Base-by-base conservation (phyloP, 2,888 invertebrate genomes). In the Harmothoe impar region DNA sequence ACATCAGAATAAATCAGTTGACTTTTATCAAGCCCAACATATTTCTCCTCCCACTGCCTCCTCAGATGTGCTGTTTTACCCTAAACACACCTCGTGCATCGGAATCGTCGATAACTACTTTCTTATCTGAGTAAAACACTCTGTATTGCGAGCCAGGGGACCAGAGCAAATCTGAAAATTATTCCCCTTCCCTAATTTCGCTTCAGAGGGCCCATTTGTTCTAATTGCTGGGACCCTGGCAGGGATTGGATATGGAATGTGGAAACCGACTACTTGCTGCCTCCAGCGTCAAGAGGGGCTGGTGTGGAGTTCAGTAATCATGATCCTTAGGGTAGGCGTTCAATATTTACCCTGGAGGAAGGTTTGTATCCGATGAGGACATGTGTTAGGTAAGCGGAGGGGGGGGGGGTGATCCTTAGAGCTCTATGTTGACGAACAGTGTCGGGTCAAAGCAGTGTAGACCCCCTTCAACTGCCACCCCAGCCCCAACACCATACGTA, bases 11-110 rank as follows among this genome's bases (percentile, higher is more conserved):
- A 62, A 62, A 62, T 62, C 62, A 62, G 5, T n/a, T n/a, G 10
- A 62, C 5, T 62, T 62, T n/a, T 62, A n/a, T 62, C 23, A n/a
- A 62, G 23, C 20, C 23, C 15, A 62, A n/a, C 62, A 20, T 62
- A 62, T 62, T 62, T 62, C 62, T 62, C 62, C 62, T n/a, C 23
- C n/a, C 62, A 15, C 62, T n/a, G 20, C 62, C 62, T 62, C 62
- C n/a, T 62, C n/a, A n/a, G 62, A n/a, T n/a, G 62, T 43, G 62
- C 15, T 62, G n/a, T 62, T 62, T 62, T 62, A n/a, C 23, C n/a
- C 62, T 62, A 62, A 62, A 62, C 20, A 62, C 62, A 62, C 62
- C 10, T 1, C 62, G 15, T 62, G 62, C 20, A 62, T 62, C 23
- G 3, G n/a, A 62, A 62, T 62, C 1, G 62, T 62, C 62, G 43